Conservation (phyloP, 2,113 vertebrate species). For the Podilymbus podiceps region DNA sequence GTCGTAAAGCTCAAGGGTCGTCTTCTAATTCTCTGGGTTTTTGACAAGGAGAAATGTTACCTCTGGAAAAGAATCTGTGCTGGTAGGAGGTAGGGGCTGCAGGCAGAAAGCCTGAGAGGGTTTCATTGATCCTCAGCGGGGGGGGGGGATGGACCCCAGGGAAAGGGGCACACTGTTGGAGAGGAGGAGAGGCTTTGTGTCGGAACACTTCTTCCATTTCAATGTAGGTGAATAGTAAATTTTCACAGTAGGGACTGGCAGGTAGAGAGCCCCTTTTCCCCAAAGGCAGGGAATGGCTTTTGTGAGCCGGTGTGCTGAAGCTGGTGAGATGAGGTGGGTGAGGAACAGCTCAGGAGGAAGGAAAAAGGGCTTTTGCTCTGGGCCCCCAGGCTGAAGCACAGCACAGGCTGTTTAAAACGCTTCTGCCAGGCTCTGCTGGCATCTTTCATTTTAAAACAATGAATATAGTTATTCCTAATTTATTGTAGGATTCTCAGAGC, state of each 20-base stretch:
- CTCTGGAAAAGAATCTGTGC: not conserved
- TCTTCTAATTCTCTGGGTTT: not conserved
- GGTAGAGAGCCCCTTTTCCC: not conserved
- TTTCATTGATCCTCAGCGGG: not conserved
- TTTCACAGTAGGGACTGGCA: not conserved
- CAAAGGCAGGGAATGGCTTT: not conserved
- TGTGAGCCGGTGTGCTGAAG: not conserved
- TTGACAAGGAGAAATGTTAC: not conserved
- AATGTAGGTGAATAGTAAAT: not conserved
- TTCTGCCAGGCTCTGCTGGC: not conserved
- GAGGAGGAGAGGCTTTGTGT: not conserved
- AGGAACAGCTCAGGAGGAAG: not conserved
- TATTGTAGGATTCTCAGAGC: not conserved
- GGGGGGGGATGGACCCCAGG: rapidly evolving
- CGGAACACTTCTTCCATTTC: not conserved
- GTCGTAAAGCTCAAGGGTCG: not conserved
- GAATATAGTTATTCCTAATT: slow-evolving; percentile 11
- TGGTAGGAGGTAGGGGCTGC: not conserved
- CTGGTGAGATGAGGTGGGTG: not conserved
- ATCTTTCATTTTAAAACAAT: slow-evolving; percentile 21
- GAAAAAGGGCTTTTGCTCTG: not conserved
- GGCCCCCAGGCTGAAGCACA: not conserved
- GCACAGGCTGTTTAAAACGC: not conserved
- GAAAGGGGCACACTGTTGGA: not conserved
- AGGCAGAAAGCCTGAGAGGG: not conserved